phyloP scores from a whole-genome alignment of 2,113 vertebrate genomes.

The Ciconia boyciana region DNA sequence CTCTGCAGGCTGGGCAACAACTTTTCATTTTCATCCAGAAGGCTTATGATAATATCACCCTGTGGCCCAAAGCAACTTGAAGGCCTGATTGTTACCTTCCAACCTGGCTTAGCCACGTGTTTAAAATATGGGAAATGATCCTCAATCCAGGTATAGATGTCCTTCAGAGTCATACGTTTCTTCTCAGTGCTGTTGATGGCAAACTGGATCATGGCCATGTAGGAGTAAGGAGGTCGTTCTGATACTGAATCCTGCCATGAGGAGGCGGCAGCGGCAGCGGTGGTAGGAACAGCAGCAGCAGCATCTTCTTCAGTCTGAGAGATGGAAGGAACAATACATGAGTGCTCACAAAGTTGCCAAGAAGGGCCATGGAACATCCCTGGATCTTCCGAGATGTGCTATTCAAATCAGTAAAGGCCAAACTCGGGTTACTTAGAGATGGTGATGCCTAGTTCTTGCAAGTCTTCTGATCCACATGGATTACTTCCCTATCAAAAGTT shows the following conservation, averaged over 20 bases:
- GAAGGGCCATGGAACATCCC: background rate
- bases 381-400: background rate
- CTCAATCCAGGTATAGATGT: conserved; percentile 97
- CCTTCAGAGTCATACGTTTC: conserved; percentile 91
- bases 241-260: conserved; percentile 65
- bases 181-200: conserved; percentile 92
- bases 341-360: background rate
- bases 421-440: background rate
- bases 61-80: background rate
- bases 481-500: background rate
- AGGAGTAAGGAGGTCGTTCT: conserved; percentile 92
- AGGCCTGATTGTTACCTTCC: conserved; percentile 84
- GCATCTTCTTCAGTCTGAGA: conserved; percentile 59
- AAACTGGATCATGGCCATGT: conserved; percentile 99
- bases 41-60: background rate
- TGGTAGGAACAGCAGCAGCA: background rate
- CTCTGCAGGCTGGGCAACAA: background rate
- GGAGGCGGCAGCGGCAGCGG: background rate
- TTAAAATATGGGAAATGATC: conserved; percentile 94
- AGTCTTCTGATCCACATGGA: background rate
- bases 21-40: background rate
- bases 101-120: conserved; percentile 90
- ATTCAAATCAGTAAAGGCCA: background rate
- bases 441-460: background rate
- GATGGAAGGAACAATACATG: background rate